Conservation (phyloP, 2,888 invertebrate species). For the Drosophila tanythrix region DNA sequence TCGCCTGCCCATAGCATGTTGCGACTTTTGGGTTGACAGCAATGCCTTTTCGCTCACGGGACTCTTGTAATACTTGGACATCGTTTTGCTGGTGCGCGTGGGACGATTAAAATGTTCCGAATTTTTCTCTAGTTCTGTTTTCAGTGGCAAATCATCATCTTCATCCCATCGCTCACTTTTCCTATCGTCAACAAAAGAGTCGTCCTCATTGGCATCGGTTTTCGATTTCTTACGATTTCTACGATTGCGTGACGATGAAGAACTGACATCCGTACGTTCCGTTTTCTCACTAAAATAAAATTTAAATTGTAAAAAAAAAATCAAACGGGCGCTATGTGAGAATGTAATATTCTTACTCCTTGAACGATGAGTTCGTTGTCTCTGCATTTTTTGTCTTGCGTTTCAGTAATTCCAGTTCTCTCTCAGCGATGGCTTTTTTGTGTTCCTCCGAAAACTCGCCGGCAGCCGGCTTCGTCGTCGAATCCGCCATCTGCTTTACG, state of each 20-base stretch:
- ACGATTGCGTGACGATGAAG: slow-evolving; percentile 72
- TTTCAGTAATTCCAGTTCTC: slow-evolving; percentile 68
- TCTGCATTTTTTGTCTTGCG: slow-evolving; percentile 57
- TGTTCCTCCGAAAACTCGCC: slow-evolving; percentile 65
- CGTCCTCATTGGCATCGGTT: slow-evolving; percentile 44
- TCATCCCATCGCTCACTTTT: slow-evolving; percentile 63
- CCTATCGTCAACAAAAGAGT: slow-evolving; percentile 55
- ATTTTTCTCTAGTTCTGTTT: slow-evolving; percentile 57
- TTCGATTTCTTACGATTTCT: slow-evolving; percentile 68
- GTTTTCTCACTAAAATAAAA: slow-evolving; percentile 58
- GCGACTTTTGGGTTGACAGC: slow-evolving; percentile 55
- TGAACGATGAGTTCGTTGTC: slow-evolving; percentile 35
- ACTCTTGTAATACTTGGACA: slow-evolving; percentile 83
- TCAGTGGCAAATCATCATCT: slow-evolving; percentile 72
- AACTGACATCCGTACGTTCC: slow-evolving; percentile 70
- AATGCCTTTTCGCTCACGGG: slow-evolving; percentile 57
- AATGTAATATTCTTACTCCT: slow-evolving; percentile 55
- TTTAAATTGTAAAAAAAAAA: neutral
- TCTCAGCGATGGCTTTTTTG: slow-evolving; percentile 71
- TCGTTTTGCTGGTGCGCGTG: slow-evolving; percentile 81
- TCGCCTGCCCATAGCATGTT: slow-evolving; percentile 74
- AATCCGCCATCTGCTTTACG: slow-evolving; percentile 81
- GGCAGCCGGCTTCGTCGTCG: slow-evolving; percentile 77
- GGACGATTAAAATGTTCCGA: slow-evolving; percentile 66
- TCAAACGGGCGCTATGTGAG: neutral